Evolutionary conservation across 30 jellyfish, hydroid and myxozoan genomes (phyloP).

Genomic region (Aurelia sp.): DNA sequence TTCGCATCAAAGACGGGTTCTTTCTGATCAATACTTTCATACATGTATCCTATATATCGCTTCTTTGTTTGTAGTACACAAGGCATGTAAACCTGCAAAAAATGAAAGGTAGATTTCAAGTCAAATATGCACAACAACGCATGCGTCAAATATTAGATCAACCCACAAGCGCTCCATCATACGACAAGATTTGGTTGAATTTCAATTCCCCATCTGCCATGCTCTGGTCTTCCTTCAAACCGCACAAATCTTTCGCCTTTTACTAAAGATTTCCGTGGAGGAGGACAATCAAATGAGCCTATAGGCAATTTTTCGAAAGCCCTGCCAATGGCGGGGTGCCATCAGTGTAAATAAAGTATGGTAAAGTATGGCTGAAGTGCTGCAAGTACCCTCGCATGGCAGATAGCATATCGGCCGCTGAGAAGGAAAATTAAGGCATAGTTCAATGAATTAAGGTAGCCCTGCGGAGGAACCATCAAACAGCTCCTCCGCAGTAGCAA

Average conservation of each 20-base stretch:
- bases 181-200: too few relatives aligned
- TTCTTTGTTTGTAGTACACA: slow-evolving; percentile 94
- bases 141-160: not conserved
- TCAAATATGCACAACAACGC: not conserved
- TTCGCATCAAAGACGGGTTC: slow-evolving; percentile 94
- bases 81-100: slow-evolving; percentile 88
- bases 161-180: too few relatives aligned
- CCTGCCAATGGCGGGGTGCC: slow-evolving; percentile 1
- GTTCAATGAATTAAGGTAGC: too few relatives aligned
- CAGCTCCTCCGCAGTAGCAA: too few relatives aligned
- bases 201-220: not conserved
- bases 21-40: slow-evolving; percentile 85
- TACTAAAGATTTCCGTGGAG: slow-evolving; percentile 47
- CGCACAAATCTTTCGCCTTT: slow-evolving; percentile 40
- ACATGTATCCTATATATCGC: slow-evolving; percentile 97
- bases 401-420: too few relatives aligned
- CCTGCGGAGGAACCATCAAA: too few relatives aligned
- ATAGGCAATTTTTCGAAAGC: slow-evolving; percentile 39
- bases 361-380: too few relatives aligned
- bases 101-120: not conserved
- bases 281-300: slow-evolving; percentile 40
- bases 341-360: too few relatives aligned
- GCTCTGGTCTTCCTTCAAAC: slow-evolving; percentile 34
- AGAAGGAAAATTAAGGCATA: too few relatives aligned
- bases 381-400: too few relatives aligned